Base-by-base conservation (phyloP, 1,140 invertebrate species). In the Philotrypesis tridentata region DNA sequence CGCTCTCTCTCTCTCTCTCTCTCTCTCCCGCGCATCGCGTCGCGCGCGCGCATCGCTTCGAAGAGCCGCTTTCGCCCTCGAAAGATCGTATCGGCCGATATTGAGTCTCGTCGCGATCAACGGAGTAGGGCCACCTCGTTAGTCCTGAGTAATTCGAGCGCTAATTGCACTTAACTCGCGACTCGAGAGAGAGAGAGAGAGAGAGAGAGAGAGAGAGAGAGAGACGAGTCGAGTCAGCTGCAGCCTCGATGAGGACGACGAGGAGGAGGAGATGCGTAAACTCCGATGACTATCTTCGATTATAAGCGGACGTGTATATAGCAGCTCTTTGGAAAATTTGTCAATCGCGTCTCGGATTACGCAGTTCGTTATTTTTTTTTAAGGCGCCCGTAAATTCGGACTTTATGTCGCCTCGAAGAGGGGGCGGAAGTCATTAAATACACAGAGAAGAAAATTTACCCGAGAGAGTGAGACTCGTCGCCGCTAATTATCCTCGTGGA, bases 101-200 rank as follows among this genome's bases (percentile, higher is more conserved):
- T 88, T 89, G 90, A 85, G 88, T 87, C 31, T 89, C 85, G 87
- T 89, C 85, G 87, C 87, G 87, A 88, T 89, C 86, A 85, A 71
- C 82, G 79, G 81, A 74, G 83, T 61, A 68, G 85, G 81, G 83
- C 89, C 85, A 87, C 85, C 87, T 90, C 89, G 89, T 90, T 90
- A 90, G 88, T 86, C 87, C 88, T 87, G 88, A 89, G 89, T 90
- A 90, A 90, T 90, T 90, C 89, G 87, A 89, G 85, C 86, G 87
- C 89, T 89, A 90, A 90, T 90, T 90, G 89, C 87, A 85, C 86
- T 86, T 87, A 88, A 86, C n/a, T n/a, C n/a, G n/a, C n/a, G 87
- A 37, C 4, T 37, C 88, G 85, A 79, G 85, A 82, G 80, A 83
- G 82, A 86, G 86, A 7, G 31, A 33, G 14, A 37, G 9, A 37